phyloP scores from a whole-genome alignment of 2,113 vertebrate species.

The Hypanus sabinus region DNA sequence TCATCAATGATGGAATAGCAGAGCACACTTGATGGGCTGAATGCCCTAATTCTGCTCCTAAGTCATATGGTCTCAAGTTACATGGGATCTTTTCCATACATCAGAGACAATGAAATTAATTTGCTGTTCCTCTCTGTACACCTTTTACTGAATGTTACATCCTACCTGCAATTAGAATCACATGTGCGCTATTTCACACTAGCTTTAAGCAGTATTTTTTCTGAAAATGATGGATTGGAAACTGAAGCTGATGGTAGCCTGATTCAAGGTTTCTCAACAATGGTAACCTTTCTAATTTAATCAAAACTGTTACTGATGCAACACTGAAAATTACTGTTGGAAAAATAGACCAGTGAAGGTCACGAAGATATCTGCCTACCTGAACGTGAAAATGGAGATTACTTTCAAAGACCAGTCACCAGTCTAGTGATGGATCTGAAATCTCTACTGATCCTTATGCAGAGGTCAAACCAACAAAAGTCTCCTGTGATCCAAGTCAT shows the following conservation, averaged over 20 bases:
- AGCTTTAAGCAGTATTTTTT: not conserved
- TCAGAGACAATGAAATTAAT: not conserved
- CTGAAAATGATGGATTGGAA: not conserved
- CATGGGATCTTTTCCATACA: not conserved
- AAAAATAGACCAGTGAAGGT: not conserved
- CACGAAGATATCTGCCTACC: not conserved
- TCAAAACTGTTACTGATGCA: not conserved
- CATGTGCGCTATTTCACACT: not conserved
- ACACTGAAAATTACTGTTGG: not conserved
- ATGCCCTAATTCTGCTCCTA: no score
- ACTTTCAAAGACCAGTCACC: not conserved
- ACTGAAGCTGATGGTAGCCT: not conserved
- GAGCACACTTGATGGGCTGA: no score
- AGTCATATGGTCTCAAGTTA: no score
- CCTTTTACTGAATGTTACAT: not conserved
- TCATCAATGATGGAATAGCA: no score
- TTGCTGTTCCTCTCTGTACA: not conserved
- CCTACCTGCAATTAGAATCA: not conserved
- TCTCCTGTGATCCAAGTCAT: not conserved
- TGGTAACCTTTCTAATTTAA: not conserved
- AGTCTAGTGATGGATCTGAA: not conserved
- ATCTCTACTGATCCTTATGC: not conserved
- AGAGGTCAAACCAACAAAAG: not conserved
- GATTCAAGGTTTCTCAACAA: not conserved
- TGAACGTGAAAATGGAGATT: not conserved